These are phyloP conservation scores for Eustalomyia histrio DNA, from an alignment of 2,888 invertebrate genomes.

Conservation along the genomic window DNA sequence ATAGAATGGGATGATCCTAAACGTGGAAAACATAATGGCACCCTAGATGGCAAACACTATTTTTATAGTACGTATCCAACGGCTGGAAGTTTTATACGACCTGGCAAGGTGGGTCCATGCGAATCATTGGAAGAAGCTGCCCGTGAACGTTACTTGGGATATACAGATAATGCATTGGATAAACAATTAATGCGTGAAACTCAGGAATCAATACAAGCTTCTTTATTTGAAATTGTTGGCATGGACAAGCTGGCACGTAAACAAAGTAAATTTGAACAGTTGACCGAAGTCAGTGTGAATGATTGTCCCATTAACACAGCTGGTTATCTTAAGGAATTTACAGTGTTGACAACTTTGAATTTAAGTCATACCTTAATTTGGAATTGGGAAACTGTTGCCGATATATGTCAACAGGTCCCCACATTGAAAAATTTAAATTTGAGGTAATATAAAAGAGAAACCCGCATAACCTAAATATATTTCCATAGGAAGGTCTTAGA, in stretches of 20 bases:
- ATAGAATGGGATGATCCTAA: slow-evolving; percentile 96
- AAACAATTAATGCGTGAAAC: slow-evolving; percentile 83
- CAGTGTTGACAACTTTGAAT: slow-evolving; percentile 74
- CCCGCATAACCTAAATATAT: too few relatives aligned
- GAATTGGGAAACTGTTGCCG: slow-evolving; percentile 79
- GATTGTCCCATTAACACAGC: slow-evolving; percentile 82
- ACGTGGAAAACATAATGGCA: slow-evolving; percentile 96
- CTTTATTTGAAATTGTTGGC: slow-evolving; percentile 93
- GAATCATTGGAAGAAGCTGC: slow-evolving; percentile 88
- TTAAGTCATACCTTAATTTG: slow-evolving; percentile 77
- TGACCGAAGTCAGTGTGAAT: slow-evolving; percentile 76
- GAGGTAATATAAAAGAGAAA: slow-evolving; percentile 70
- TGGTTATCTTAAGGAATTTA: slow-evolving; percentile 83
- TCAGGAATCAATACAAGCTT: slow-evolving; percentile 88
- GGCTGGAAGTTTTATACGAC: slow-evolving; percentile 93
- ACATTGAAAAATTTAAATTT: slow-evolving; percentile 75
- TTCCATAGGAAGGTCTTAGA: too few relatives aligned
- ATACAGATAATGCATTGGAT: slow-evolving; percentile 81
- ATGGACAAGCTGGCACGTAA: slow-evolving; percentile 89
- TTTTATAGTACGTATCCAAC: slow-evolving; percentile 88
- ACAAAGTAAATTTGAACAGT: slow-evolving; percentile 80
- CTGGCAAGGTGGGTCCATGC: slow-evolving; percentile 88
- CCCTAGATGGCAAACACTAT: slow-evolving; percentile 88
- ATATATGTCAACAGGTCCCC: slow-evolving; percentile 77
- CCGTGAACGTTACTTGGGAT: slow-evolving; percentile 82